A percentile compares a stretch with the other conserved stretches of the same genome.
Evolutionary conservation across 2,888 invertebrate genomes (phyloP).

Genomic region (Smittia sp.): DNA sequence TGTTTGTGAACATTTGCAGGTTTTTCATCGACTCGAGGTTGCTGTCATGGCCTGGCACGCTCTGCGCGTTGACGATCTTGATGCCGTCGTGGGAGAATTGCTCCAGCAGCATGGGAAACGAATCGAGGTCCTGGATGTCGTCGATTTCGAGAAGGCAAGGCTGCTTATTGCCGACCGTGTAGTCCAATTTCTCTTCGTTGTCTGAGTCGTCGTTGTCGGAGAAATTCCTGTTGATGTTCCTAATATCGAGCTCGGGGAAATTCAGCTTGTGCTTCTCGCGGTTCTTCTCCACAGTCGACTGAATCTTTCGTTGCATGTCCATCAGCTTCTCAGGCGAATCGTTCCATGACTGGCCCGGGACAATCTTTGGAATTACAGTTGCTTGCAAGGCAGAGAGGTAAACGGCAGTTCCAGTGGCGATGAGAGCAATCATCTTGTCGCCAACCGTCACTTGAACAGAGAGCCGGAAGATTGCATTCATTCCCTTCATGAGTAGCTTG

Average conservation of each 20-base stretch:
- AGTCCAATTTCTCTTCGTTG: constrained; percentile 65
- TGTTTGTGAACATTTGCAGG: constrained; percentile 81
- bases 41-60: constrained; percentile 65
- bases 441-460: constrained; percentile 78
- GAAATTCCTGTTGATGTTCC: constrained; percentile 42
- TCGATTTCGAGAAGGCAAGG: constrained; percentile 80
- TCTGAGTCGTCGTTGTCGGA: constrained; percentile 66
- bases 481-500: constrained; percentile 88
- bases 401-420: constrained; percentile 85
- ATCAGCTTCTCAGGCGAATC: constrained; percentile 63
- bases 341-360: constrained; percentile 64
- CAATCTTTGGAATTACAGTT: constrained; percentile 69
- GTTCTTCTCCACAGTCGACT: constrained; percentile 69
- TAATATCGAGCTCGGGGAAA: constrained; percentile 43
- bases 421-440: constrained; percentile 80
- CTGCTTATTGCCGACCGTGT: constrained; percentile 72
- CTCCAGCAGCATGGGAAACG: constrained; percentile 71
- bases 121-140: constrained; percentile 77
- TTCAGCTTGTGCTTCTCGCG: constrained; percentile 67
- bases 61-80: constrained; percentile 75
- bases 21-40: constrained; percentile 66
- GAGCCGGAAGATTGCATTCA: constrained; percentile 90
- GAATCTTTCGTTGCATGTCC: constrained; percentile 67
- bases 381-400: constrained; percentile 75
- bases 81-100: constrained; percentile 72